phyloP scores from a whole-genome alignment of 2,888 invertebrate genomes.

The Hirudinaria manillensis region DNA sequence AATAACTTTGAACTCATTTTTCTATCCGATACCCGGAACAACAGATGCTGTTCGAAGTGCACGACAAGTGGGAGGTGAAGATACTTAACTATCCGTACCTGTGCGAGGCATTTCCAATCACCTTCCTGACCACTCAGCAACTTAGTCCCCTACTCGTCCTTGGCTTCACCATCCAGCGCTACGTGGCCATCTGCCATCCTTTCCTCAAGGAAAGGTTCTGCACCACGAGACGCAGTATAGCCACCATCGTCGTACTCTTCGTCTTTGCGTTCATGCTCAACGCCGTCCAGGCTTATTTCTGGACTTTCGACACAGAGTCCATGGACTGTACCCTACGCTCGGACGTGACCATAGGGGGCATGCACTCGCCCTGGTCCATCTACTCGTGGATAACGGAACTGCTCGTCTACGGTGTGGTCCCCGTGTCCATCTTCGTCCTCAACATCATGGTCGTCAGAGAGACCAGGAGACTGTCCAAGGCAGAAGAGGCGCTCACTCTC shows the following conservation, averaged over 20 bases:
- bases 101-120: constrained; percentile 49
- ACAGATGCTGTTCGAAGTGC: constrained; percentile 46
- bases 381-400: constrained; percentile 51
- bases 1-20: too few species aligned
- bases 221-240: constrained; percentile 47
- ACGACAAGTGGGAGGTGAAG: constrained; percentile 45
- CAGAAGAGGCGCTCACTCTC: constrained; percentile 36
- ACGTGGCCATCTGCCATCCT: constrained; percentile 53
- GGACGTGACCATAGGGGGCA: constrained; percentile 41
- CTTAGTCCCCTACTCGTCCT: constrained; percentile 51
- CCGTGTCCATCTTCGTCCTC: constrained; percentile 48
- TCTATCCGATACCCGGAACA: too few species aligned
- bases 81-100: constrained; percentile 45
- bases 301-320: constrained; percentile 40
- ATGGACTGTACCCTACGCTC: constrained; percentile 43
- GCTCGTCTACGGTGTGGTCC: constrained; percentile 50
- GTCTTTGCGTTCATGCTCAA: constrained; percentile 44
- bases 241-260: constrained; percentile 45
- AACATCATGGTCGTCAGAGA: constrained; percentile 52
- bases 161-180: constrained; percentile 52
- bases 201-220: constrained; percentile 50
- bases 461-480: constrained; percentile 40
- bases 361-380: constrained; percentile 46
- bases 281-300: constrained; percentile 51
- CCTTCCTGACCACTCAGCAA: constrained; percentile 50